Conservation (phyloP, 2,113 vertebrate genomes). For the Morone chrysops region DNA sequence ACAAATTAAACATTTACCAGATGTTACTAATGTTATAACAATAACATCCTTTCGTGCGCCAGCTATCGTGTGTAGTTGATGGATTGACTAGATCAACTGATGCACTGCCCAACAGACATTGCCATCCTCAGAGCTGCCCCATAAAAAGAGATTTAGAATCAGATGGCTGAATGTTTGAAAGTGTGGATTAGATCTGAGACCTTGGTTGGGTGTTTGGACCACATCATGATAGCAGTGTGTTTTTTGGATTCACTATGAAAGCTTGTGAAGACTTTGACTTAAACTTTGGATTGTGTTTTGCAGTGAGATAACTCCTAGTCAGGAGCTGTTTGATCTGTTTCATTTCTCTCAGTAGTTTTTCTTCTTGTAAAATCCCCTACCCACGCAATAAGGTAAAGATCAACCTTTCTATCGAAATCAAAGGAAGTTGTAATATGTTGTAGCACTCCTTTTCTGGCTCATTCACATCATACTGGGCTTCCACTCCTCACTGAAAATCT, state of each 20-base stretch:
- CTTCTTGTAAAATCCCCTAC: background rate
- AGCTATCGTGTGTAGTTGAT: background rate
- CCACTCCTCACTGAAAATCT: slow-evolving; percentile 8
- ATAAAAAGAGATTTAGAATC: background rate
- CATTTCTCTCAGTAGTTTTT: background rate
- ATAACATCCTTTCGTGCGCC: background rate
- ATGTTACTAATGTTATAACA: background rate
- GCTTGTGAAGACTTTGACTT: background rate
- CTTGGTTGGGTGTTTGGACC: background rate
- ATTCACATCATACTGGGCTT: slow-evolving; percentile 12
- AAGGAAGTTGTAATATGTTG: background rate
- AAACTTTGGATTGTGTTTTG: background rate
- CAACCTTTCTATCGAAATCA: slow-evolving; percentile 2
- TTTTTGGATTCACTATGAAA: background rate
- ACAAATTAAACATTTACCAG: background rate
- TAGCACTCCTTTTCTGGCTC: background rate
- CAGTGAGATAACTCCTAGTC: background rate
- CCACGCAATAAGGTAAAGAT: background rate
- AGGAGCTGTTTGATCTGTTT: background rate
- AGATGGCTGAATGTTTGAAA: background rate
- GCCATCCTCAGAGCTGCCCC: background rate
- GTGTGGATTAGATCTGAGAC: background rate
- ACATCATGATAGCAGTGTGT: background rate
- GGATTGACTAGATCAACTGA: background rate
- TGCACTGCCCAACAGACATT: too few relatives aligned